Base-by-base conservation (phyloP, 2,113 vertebrate genomes). In the Macquaria australasica region DNA sequence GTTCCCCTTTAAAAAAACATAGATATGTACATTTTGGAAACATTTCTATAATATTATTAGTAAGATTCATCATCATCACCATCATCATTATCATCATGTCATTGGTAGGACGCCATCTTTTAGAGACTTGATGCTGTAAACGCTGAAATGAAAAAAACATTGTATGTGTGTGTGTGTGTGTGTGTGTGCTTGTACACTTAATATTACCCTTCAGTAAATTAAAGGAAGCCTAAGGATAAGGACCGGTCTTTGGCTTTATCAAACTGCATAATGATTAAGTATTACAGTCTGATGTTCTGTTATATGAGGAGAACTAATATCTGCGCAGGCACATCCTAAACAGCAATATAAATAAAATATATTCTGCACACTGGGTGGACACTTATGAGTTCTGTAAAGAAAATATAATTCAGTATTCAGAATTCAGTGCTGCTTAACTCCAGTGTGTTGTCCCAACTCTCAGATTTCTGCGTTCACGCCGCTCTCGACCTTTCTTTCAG, bases 381-480 rank as follows among this genome's bases (percentile, higher is more conserved):
- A 45, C 23, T 39, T 43, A 45, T 6, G 59, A 51, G 15, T 50
- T 53, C 39, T 56, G 2, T 68, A 15, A 75, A 45, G 41, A 73
- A 73, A 78, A 41, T 20, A 18, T 70, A 3, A 31, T 51, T 43
- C 5, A 25, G 1, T 18, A 31, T 70, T 71, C 4, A 21, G 5
- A 25, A 39, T 71, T 53, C 25, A 37, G 8, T 53, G 8, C 48
- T 28, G 39, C 41, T 62, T 37, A 28, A 43, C 18, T 58, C 50
- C 34, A 41, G 25, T 37, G 11, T 77, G 23, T 23, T 34, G 8
- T 56, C 41, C 15, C 20, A 28, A 72, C 50, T 66, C 50, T 88
- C 81, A 77, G 20, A 45, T 70, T 84, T 74, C 58, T 83, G 80
- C 51, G 11, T 64, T 62, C 48, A 16, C 12, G 15, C 15, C 2